Conservation (phyloP, 2,888 invertebrate species). For the Lasioglossum calceatum region DNA sequence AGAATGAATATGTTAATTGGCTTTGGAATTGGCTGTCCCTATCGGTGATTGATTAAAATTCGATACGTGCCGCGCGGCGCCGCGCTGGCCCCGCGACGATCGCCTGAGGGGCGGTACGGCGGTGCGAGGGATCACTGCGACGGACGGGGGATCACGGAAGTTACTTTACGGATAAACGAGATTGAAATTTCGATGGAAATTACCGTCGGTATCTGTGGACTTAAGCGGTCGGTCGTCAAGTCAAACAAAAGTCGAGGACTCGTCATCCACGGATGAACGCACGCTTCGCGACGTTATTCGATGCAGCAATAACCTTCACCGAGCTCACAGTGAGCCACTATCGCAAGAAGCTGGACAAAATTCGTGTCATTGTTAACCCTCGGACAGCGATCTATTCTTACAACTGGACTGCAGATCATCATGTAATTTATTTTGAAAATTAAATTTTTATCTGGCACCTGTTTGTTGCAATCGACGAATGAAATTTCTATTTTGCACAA, state of each 20-base stretch:
- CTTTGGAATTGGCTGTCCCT: conserved; percentile 81
- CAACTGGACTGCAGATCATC: not conserved
- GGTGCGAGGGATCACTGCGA: conserved; percentile 54
- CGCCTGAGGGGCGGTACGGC: conserved; percentile 47
- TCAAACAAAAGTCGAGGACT: conserved; percentile 76
- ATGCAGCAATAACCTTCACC: not conserved
- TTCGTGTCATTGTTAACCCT: not conserved
- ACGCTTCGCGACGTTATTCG: conserved; percentile 14
- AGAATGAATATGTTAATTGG: conserved; percentile 83
- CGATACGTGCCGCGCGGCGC: conserved; percentile 76
- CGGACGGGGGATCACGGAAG: conserved; percentile 68
- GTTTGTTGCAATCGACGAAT: no score
- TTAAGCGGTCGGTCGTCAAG: conserved; percentile 77
- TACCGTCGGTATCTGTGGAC: conserved; percentile 74
- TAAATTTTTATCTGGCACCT: no score
- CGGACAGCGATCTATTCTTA: not conserved
- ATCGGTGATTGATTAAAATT: conserved; percentile 83
- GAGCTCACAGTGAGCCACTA: not conserved
- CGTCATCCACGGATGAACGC: conserved; percentile 68
- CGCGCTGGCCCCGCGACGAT: conserved; percentile 50
- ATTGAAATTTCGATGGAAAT: conserved; percentile 81
- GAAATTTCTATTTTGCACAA: not conserved
- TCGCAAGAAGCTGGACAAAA: not conserved
- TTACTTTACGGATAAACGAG: conserved; percentile 80
- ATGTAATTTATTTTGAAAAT: no score